Evolutionary conservation across 1,140 invertebrate species (phyloP).

Genomic region (Asbolus verrucosus): DNA sequence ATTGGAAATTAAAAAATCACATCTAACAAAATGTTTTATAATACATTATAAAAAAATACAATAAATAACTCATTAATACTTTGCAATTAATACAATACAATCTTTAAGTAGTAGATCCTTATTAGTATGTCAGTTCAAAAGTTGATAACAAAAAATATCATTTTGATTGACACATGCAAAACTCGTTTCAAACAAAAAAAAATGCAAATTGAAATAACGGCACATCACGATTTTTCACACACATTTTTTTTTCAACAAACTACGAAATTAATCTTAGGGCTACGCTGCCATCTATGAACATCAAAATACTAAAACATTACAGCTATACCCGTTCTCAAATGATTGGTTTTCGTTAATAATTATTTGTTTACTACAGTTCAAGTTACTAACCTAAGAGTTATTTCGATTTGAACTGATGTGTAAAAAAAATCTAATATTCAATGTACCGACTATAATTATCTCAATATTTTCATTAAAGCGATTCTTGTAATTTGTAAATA

Average conservation of each 20-base stretch:
- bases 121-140: too few relatives aligned
- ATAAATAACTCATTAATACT: constrained; percentile 33
- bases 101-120: too few relatives aligned
- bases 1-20: constrained; percentile 54
- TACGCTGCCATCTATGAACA: constrained; percentile 30
- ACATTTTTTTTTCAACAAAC: constrained; percentile 17
- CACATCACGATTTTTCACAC: constrained; percentile 35
- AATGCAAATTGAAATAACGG: not conserved
- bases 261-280: constrained; percentile 21
- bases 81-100: constrained; percentile 7
- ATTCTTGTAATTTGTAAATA: too few relatives aligned
- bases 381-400: not conserved
- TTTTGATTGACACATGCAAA: too few relatives aligned
- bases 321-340: constrained; percentile 41
- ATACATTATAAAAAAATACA: constrained; percentile 35
- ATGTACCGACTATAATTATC: too few relatives aligned
- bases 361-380: constrained; percentile 6
- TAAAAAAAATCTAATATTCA: not conserved
- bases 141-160: too few relatives aligned
- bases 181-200: too few relatives aligned
- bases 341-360: constrained; percentile 34
- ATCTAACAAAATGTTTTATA: constrained; percentile 42
- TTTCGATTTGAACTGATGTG: not conserved
- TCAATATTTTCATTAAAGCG: too few relatives aligned
- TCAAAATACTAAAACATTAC: constrained; percentile 29